A percentile compares a stretch with the other conserved stretches of the same genome.
These are phyloP conservation scores for Diadromus collaris DNA, from an alignment of 2,888 invertebrate species.

Conservation along the genomic window DNA sequence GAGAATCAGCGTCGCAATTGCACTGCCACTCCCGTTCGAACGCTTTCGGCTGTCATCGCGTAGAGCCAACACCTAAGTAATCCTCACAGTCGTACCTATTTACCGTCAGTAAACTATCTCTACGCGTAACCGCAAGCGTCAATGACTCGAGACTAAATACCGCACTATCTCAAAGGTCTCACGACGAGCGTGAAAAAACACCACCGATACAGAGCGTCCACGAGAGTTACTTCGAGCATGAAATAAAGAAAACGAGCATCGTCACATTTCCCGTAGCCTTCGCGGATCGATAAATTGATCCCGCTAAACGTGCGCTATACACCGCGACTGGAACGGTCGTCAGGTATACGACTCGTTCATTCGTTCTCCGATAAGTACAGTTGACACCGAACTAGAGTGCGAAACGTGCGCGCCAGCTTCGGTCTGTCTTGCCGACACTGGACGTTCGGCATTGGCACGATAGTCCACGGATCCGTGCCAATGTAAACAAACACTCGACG, in stretches of 20 bases:
- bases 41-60: slow-evolving; percentile 11
- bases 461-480: neutral
- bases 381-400: neutral
- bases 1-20: slow-evolving; percentile 30
- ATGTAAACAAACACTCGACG: neutral
- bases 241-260: neutral
- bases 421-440: slow-evolving; percentile 11
- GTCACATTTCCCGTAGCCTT: neutral
- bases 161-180: neutral
- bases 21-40: slow-evolving; percentile 10
- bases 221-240: neutral
- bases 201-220: neutral
- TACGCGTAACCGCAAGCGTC: neutral
- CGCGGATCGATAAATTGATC: slow-evolving; percentile 23
- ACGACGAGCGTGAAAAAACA: neutral
- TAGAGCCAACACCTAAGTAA: neutral
- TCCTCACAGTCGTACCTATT: neutral
- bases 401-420: slow-evolving; percentile 11
- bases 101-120: neutral
- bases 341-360: slow-evolving; percentile 6
- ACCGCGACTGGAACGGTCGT: neutral
- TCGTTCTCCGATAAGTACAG: neutral
- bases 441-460: slow-evolving; percentile 12
- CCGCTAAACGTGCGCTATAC: neutral
- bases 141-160: no score